Conservation (phyloP, 2,797 vertebrate genomes). For the Arvicola amphibius region DNA sequence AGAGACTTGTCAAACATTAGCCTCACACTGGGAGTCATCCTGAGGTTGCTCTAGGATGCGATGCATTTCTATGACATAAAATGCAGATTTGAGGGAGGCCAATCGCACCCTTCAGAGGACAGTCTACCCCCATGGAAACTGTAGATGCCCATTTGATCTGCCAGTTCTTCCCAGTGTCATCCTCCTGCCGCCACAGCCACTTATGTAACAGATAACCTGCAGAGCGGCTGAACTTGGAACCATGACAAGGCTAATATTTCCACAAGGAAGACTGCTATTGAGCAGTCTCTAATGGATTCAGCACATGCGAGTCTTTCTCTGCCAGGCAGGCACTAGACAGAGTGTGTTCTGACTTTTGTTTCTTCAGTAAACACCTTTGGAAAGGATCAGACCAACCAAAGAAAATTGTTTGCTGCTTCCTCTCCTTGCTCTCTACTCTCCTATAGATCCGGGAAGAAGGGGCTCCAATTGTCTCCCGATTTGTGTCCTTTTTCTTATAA, state of each 20-base stretch:
- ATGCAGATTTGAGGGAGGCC: background rate
- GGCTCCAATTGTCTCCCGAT: constrained; percentile 40
- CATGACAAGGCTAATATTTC: constrained; percentile 86
- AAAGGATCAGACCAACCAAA: constrained; percentile 45
- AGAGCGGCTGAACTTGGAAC: constrained; percentile 84
- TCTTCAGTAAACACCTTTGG: constrained; percentile 73
- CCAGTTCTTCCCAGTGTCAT: background rate
- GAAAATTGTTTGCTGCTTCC: constrained; percentile 63
- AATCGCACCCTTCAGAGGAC: background rate
- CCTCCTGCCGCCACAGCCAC: constrained; percentile 73
- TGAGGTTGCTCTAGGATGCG: constrained; percentile 51
- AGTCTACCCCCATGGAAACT: constrained; percentile 49
- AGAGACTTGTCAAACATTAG: constrained; percentile 10
- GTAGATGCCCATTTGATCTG: constrained; percentile 53
- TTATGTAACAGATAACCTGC: constrained; percentile 82
- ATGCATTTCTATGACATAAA: constrained; percentile 34
- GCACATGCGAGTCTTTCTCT: constrained; percentile 75
- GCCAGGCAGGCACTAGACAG: constrained; percentile 62
- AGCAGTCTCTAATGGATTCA: constrained; percentile 80
- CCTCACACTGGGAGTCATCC: background rate
- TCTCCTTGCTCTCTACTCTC: constrained; percentile 70
- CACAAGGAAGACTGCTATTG: constrained; percentile 81
- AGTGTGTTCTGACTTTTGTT: constrained; percentile 65
- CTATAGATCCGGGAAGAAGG: constrained; percentile 59
- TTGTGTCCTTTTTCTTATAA: constrained; percentile 63